A percentile compares a stretch with the other conserved stretches of the same genome.
These are phyloP conservation scores for Dolichomitus sp. DNA, from an alignment of 2,888 invertebrate genomes.

Conservation along the genomic window DNA sequence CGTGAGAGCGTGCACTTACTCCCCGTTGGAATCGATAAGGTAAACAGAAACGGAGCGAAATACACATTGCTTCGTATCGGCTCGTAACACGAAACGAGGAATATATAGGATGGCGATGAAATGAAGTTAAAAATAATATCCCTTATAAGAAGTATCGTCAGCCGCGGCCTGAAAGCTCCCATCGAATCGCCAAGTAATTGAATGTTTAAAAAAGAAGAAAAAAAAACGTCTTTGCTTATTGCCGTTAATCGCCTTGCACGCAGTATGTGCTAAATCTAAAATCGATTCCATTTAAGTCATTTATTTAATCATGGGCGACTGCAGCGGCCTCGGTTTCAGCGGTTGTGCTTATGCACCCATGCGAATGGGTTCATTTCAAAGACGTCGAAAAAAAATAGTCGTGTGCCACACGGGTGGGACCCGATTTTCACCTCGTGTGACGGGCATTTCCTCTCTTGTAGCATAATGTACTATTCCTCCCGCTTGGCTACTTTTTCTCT, in stretches of 20 bases:
- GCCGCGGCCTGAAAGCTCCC: neutral
- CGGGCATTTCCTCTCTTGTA: no score
- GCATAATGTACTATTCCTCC: no score
- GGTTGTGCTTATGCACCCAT: no score
- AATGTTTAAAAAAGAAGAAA: slow-evolving; percentile 8
- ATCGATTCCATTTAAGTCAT: slow-evolving; percentile 7
- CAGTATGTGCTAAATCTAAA: neutral
- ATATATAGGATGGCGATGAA: slow-evolving; percentile 6
- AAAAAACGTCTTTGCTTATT: neutral
- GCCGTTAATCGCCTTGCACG: neutral
- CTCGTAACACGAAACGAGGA: slow-evolving; percentile 13
- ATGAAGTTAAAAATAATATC: slow-evolving; percentile 35
- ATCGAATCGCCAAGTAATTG: slow-evolving; percentile 12
- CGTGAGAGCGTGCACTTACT: slow-evolving; percentile 25
- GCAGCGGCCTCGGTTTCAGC: no score
- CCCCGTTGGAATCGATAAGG: slow-evolving; percentile 54
- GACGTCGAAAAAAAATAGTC: no score
- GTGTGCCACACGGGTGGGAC: no score
- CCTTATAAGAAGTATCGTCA: slow-evolving; percentile 9
- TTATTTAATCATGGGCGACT: slow-evolving; percentile 1
- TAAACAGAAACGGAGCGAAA: slow-evolving; percentile 57
- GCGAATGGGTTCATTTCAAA: no score
- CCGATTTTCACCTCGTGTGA: no score
- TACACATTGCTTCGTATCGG: slow-evolving; percentile 37
- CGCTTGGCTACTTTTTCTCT: no score